A percentile compares a stretch with the other conserved stretches of the same genome.
Evolutionary conservation across 92 coral and sea anemone species (phyloP).

Genomic region (Zoanthus gigantus): DNA sequence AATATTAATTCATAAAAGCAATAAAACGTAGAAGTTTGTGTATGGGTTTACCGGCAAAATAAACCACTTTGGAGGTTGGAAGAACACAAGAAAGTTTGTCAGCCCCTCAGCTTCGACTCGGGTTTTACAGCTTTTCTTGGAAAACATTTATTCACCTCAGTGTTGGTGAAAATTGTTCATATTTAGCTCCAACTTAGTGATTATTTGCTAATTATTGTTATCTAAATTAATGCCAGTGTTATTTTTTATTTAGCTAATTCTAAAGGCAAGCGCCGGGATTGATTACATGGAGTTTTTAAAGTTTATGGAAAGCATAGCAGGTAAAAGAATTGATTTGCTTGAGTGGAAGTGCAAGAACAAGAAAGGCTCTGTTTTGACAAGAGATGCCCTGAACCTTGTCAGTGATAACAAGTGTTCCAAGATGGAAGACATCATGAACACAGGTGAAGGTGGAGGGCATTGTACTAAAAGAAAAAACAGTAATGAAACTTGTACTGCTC

Average conservation of each 20-base stretch:
- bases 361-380: not conserved
- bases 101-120: no score
- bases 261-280: slow-evolving; percentile 91
- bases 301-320: slow-evolving; percentile 73
- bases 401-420: not conserved
- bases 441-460: not conserved
- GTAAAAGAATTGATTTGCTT: slow-evolving; percentile 63
- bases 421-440: not conserved
- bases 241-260: slow-evolving; percentile 63
- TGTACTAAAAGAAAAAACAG: not conserved
- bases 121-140: no score
- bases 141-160: no score
- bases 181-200: no score
- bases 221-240: not conserved
- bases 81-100: no score
- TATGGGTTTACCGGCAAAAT: no score
- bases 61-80: no score
- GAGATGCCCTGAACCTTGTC: not conserved
- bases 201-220: no score
- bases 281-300: slow-evolving; percentile 77
- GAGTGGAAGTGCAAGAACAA: not conserved
- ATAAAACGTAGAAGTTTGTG: no score
- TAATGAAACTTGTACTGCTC: not conserved
- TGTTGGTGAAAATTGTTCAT: no score
- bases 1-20: no score